Evolutionary conservation across 2,113 vertebrate species (phyloP).

Genomic region (Microcebus tavaratra): DNA sequence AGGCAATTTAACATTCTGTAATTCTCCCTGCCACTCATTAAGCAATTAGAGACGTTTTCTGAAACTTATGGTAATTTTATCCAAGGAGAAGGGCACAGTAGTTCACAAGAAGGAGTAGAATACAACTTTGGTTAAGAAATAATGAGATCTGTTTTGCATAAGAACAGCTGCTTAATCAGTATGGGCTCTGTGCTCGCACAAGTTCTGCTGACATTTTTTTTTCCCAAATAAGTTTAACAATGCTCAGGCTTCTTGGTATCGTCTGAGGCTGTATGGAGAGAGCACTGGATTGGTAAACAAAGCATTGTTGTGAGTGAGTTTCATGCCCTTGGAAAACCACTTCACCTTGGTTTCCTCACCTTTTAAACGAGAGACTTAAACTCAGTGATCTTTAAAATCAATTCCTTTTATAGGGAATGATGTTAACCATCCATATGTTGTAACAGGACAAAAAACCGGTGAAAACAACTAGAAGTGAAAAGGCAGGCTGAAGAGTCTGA

Average conservation of each 20-base stretch:
- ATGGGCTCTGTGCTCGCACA: not conserved
- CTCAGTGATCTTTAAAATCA: conserved; percentile 21
- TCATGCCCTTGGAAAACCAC: not conserved
- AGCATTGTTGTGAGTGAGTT: not conserved
- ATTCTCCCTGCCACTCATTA: conserved; percentile 58
- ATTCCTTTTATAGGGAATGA: not conserved
- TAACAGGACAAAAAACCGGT: not conserved
- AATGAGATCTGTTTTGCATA: conserved; percentile 52
- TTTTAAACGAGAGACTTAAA: conserved; percentile 15
- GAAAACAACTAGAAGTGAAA: not conserved
- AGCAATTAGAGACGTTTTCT: conserved; percentile 55
- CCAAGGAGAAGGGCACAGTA: conserved; percentile 39
- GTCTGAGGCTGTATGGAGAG: not conserved
- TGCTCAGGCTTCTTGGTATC: not conserved
- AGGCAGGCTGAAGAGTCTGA: not conserved
- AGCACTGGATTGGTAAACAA: not conserved
- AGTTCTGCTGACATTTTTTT: not conserved
- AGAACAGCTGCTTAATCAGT: conserved; percentile 48
- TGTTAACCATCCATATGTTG: not conserved
- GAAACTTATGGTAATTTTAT: conserved; percentile 52
- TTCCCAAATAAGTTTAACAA: not conserved
- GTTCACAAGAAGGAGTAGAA: conserved; percentile 35
- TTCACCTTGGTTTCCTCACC: not conserved
- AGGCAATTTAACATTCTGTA: conserved; percentile 49
- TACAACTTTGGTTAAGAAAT: conserved; percentile 31